Evolutionary conservation across 2,888 invertebrate genomes (phyloP), one percentile per base, ranked within the genome.

Genomic region (Nycteola revayana): DNA sequence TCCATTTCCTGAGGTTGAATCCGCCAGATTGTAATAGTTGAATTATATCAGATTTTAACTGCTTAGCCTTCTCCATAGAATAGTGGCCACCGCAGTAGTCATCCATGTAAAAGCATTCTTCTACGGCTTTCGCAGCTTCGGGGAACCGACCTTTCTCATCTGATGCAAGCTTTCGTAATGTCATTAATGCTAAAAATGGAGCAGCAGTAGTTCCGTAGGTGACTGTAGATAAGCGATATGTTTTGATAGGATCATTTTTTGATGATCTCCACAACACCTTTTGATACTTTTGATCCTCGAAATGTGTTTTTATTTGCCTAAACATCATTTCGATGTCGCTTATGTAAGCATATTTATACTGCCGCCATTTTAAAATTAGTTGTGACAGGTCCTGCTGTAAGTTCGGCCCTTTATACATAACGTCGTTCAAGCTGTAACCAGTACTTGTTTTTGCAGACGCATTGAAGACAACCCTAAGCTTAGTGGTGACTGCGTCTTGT

Each of bases 301-400:
- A 20, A 9, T 49, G 9, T 0, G 44, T 9, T 18, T 24, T 29
- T 6, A 60, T 49, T 6, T 37, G 36, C 1, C 51, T 20, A 29
- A 39, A 57, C 48, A 51, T 50, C 27, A 51, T 56, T 18, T 49
- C 52, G 1, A 55, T 42, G 10, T 55, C 57, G 0, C 53, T 50
- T 0, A 44, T 54, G 9, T 43, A 45, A 1, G 36, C 56, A 10
- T 37, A 44, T 11, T 35, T 18, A 33, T 42, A 47, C 7, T 50
- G 40, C 22, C 57, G 34, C 53, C 48, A 55, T 25, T 37, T 36
- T 1, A 54, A 2, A 3, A 56, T 9, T 4, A 50, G 17, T 7
- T 20, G 9, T 10, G 23, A 24, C 7, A 43, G 22, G 17, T 43
- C 38, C 11, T 35, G 25, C 25, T 58, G 51, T 17, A 51, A 27